Evolutionary conservation across 2,797 vertebrate species (phyloP).

Genomic region (Enteromius mattozi): DNA sequence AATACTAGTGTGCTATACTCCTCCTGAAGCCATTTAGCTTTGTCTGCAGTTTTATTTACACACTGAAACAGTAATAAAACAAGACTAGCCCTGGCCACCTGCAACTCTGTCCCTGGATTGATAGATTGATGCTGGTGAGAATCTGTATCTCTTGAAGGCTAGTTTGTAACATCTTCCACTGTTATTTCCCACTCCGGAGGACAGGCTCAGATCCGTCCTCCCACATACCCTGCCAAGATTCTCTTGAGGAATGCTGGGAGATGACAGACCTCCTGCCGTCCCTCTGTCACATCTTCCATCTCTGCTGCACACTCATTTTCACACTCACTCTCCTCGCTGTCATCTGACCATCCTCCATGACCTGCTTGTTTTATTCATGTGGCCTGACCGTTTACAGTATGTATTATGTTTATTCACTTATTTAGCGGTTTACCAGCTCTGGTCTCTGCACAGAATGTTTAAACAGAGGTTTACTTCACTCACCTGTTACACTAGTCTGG

Average conservation of each 20-base stretch:
- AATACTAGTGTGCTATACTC: not conserved
- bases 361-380: conserved; percentile 12
- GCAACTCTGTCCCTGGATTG: not conserved
- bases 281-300: conserved; percentile 36
- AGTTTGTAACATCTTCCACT: conserved; percentile 5
- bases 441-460: conserved; percentile 10
- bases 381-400: conserved; percentile 12
- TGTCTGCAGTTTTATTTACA: conserved; percentile 1
- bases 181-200: conserved; percentile 39
- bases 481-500: conserved; percentile 27
- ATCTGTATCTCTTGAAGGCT: conserved; percentile 51
- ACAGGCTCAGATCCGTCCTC: conserved; percentile 56
- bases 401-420: not conserved
- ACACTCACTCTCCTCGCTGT: conserved; percentile 3
- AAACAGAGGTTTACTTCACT: conserved; percentile 34
- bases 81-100: not conserved
- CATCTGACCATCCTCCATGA: not conserved
- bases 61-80: not conserved
- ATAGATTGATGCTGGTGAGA: conserved; percentile 34
- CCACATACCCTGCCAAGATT: conserved; percentile 58
- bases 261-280: conserved; percentile 52
- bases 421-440: not conserved
- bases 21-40: not conserved
- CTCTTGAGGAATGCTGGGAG: conserved; percentile 57
- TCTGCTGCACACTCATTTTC: conserved; percentile 29